Conservation (phyloP, 35 echinoderm and acorn worm genomes). For the Heliocidaris erythrogramma region DNA sequence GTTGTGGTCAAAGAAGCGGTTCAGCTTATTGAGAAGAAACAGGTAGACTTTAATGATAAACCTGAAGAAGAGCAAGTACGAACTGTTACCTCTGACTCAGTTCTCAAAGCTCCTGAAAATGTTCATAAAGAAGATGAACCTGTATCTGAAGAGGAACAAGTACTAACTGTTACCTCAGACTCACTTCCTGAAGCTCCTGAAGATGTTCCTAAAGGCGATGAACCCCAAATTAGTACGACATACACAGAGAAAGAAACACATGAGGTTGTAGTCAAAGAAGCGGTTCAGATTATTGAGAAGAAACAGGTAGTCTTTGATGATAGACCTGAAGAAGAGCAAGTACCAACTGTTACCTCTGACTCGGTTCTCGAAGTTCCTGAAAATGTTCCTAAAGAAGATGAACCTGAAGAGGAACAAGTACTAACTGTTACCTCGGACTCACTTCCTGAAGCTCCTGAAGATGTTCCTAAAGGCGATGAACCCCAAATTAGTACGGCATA, state of each 20-base stretch:
- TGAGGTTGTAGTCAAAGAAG: neutral
- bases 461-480: too few species aligned
- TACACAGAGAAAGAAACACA: neutral
- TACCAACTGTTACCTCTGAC: neutral
- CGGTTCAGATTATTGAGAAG: neutral
- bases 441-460: too few species aligned
- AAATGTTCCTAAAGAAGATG: neutral
- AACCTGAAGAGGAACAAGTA: too few species aligned
- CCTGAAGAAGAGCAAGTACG: constrained; percentile 20
- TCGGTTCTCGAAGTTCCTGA: neutral
- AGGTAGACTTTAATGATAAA: constrained; percentile 40
- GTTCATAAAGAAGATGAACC: neutral
- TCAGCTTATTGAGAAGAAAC: neutral
- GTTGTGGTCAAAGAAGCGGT: constrained; percentile 16
- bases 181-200: neutral
- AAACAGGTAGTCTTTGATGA: neutral
- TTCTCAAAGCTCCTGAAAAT: neutral
- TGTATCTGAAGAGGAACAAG: neutral
- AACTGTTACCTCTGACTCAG: neutral
- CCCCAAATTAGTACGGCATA: too few species aligned
- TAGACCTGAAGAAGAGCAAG: neutral
- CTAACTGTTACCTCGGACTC: too few species aligned
- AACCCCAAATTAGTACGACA: neutral
- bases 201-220: neutral
- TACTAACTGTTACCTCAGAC: neutral